Evolutionary conservation across 2,797 vertebrate genomes (phyloP), one percentile per base, ranked within the genome.

Genomic region (Parauchenoglanis punctatus): DNA sequence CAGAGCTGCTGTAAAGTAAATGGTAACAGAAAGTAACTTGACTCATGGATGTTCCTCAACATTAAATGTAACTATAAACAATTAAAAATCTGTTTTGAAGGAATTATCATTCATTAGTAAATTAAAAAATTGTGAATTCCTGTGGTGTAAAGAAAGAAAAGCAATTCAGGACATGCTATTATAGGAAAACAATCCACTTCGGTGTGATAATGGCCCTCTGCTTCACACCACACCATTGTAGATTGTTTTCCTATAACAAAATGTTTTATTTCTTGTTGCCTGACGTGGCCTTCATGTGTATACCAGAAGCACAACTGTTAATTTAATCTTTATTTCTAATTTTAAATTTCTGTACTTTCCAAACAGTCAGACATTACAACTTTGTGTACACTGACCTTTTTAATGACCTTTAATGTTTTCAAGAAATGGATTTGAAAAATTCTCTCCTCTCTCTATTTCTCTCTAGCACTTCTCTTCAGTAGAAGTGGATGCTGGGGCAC

Each of bases 381-480:
- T 46, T 5, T 28, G 13, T 81, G 18, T 63, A 8, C 40, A 10
- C 23, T 46, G 59, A 81, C 58, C 58, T 81, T 81, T 80, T 44
- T 13, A 81, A 81, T 61, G 35, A 61, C 56, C 80, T 81, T 81
- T 81, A 46, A 63, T 67, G 25, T 49, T 67, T 35, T 68, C 63
- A 82, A 10, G 17, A 17, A 20, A 44, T 73, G 75, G 65, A 81
- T 40, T 70, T 49, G 44, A 13, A 56, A 35, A 84, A 81, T 86
- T 35, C 6, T 35, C 81, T 88, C 20, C 28, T 80, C 28, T 23
- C 20, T 35, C 54, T 58, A 44, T 7, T 81, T 65, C 59, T 46
- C 25, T 81, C 67, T 86, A 72, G 25, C n/a, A 18, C 81, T 92
- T 91, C 40, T 58, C 58, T 23, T 31, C 59, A 58, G n/a, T 56